Conservation (phyloP, 2,888 invertebrate species). For the Epinotia nisella region DNA sequence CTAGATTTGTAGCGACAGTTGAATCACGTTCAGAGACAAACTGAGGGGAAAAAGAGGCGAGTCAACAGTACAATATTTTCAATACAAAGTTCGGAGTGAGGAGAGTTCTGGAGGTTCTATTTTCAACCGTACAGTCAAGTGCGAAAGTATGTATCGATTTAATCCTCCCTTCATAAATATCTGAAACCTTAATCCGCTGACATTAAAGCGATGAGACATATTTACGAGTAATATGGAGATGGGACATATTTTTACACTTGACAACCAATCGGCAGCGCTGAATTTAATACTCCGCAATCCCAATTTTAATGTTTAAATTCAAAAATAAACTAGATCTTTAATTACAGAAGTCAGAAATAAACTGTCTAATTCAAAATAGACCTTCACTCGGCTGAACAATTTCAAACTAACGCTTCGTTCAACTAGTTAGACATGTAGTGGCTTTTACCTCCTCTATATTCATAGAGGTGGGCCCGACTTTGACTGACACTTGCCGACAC, state of each 20-base stretch:
- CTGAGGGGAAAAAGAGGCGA: no score
- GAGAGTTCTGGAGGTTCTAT: background rate
- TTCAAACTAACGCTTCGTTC: slow-evolving; percentile 4
- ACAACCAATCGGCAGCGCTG: background rate
- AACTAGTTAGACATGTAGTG: slow-evolving; percentile 36
- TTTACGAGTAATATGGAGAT: no score
- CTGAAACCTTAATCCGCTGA: no score
- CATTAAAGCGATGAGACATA: no score
- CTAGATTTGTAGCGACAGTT: no score
- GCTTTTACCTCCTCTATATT: slow-evolving; percentile 41
- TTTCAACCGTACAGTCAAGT: background rate
- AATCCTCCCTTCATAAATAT: no score
- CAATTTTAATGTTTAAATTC: slow-evolving; percentile 8
- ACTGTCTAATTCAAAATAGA: slow-evolving; percentile 13
- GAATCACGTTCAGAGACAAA: no score
- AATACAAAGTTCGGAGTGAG: no score
- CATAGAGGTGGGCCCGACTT: slow-evolving; percentile 38
- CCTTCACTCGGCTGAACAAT: slow-evolving; percentile 31
- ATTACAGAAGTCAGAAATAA: slow-evolving; percentile 11
- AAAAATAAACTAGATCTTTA: background rate
- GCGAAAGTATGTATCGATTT: no score
- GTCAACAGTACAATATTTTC: no score
- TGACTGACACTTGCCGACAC: slow-evolving; percentile 43
- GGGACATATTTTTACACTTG: background rate
- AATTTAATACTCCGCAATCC: background rate